Percentiles rank a stretch among this genome's conserved stretches.
These are phyloP conservation scores for Epistrophe eligans DNA, from an alignment of 2,888 invertebrate species.

Conservation along the genomic window DNA sequence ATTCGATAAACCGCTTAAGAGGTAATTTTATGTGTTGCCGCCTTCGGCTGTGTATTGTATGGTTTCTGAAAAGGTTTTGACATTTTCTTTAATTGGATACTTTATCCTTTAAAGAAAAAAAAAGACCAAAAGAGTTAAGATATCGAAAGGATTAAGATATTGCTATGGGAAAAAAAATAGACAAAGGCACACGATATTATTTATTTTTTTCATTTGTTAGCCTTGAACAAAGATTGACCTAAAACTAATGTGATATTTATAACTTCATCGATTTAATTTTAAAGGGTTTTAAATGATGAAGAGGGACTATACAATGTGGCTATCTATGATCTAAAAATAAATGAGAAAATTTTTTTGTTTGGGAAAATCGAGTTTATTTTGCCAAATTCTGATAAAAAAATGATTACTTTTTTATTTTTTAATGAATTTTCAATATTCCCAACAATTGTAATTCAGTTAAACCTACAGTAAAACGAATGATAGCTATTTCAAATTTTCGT, in stretches of 20 bases:
- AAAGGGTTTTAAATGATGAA: not conserved
- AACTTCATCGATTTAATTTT: not conserved
- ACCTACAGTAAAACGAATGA: too few species aligned
- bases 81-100: constrained; percentile 65
- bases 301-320: too few species aligned
- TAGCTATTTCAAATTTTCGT: too few species aligned
- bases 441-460: too few species aligned
- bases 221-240: constrained; percentile 11
- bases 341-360: not conserved
- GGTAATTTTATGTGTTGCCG: constrained; percentile 60
- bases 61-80: constrained; percentile 63
- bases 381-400: too few species aligned
- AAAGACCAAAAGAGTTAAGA: constrained; percentile 20
- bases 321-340: not conserved
- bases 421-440: too few species aligned
- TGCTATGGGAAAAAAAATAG: not conserved
- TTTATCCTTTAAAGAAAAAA: constrained; percentile 34
- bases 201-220: constrained; percentile 3
- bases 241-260: constrained; percentile 4
- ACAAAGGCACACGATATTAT: not conserved
- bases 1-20: constrained; percentile 72
- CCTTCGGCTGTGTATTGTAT: constrained; percentile 55
- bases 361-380: too few species aligned
- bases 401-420: too few species aligned
- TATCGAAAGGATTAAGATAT: constrained; percentile 7